Evolutionary conservation across 37 sponge, comb jelly and placozoan species (phyloP).

Genomic region (Axinella damicornis): DNA sequence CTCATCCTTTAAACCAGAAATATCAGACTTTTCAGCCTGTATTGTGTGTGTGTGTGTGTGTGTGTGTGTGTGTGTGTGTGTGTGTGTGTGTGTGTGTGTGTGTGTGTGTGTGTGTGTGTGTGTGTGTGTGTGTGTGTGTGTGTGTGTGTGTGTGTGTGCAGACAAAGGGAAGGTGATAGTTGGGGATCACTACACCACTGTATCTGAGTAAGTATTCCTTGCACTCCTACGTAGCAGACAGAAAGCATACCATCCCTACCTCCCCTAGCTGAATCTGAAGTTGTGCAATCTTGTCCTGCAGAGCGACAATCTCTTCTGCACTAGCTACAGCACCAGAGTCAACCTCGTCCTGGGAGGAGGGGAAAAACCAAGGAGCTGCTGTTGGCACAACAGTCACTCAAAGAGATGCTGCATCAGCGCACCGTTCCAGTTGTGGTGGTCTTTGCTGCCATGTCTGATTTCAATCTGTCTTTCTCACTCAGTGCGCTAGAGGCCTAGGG

Average conservation of each 20-base stretch:
- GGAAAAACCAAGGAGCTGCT: no score
- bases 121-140: constrained; percentile 41
- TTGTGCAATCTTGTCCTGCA: constrained; percentile 9
- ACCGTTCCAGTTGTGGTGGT: no score
- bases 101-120: constrained; percentile 37
- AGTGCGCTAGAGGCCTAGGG: constrained; percentile 46
- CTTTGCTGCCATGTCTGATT: neutral
- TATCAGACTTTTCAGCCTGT: neutral
- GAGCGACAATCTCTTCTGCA: constrained; percentile 7
- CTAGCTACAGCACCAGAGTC: neutral
- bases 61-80: constrained; percentile 28
- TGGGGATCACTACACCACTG: no score
- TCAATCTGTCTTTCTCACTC: constrained; percentile 31
- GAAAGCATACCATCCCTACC: no score
- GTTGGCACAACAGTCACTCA: no score
- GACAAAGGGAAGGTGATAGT: neutral
- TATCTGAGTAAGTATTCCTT: no score
- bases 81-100: constrained; percentile 28
- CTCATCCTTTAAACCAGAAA: neutral
- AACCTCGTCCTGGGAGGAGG: no score
- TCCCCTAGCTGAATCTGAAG: constrained; percentile 32
- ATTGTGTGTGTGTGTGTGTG: constrained; percentile 26
- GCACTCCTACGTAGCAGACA: no score
- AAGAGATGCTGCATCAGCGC: no score
- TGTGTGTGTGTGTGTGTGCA: constrained; percentile 29